A percentile compares a stretch with the other conserved stretches of the same genome.
These are phyloP conservation scores for Galeopsomyia nigrocyanea DNA, from an alignment of 2,888 invertebrate species.

Conservation along the genomic window DNA sequence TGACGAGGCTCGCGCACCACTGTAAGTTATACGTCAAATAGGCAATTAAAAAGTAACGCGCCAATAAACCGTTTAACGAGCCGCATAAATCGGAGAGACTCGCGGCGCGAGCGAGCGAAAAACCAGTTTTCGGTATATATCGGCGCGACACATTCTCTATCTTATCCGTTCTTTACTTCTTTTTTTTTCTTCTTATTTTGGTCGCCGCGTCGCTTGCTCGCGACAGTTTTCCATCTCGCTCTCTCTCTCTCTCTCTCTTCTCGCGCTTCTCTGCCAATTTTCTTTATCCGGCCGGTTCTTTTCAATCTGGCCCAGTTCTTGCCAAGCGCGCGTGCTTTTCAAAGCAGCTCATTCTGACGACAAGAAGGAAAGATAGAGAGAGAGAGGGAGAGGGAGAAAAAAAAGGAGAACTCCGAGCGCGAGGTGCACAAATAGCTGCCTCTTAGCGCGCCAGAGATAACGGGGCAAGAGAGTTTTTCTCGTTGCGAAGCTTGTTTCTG, in stretches of 20 bases:
- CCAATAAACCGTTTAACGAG: constrained; percentile 40
- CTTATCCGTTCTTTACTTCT: neutral
- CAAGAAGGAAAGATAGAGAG: no score
- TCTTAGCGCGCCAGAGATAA: neutral
- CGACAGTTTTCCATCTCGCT: neutral
- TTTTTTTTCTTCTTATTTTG: neutral
- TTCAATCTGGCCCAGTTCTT: constrained; percentile 35
- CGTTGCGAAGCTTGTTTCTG: neutral
- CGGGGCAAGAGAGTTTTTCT: neutral
- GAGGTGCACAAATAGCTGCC: constrained; percentile 23
- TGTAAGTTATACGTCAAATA: constrained; percentile 13
- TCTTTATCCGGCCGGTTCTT: constrained; percentile 1
- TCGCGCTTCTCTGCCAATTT: constrained; percentile 28
- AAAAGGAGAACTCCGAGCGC: neutral
- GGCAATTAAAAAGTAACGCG: constrained; percentile 43
- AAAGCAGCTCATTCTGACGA: neutral
- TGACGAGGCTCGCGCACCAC: neutral
- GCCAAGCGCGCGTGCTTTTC: neutral
- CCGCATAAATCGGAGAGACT: neutral
- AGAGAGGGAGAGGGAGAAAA: no score
- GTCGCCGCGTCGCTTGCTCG: neutral
- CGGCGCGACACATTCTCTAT: constrained; percentile 1
- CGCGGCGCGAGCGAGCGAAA: constrained; percentile 1
- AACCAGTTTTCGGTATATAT: constrained; percentile 22
- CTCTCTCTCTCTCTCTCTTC: constrained; percentile 1